These are phyloP conservation scores for Phania funesta DNA, from an alignment of 2,888 invertebrate genomes.

Conservation along the genomic window DNA sequence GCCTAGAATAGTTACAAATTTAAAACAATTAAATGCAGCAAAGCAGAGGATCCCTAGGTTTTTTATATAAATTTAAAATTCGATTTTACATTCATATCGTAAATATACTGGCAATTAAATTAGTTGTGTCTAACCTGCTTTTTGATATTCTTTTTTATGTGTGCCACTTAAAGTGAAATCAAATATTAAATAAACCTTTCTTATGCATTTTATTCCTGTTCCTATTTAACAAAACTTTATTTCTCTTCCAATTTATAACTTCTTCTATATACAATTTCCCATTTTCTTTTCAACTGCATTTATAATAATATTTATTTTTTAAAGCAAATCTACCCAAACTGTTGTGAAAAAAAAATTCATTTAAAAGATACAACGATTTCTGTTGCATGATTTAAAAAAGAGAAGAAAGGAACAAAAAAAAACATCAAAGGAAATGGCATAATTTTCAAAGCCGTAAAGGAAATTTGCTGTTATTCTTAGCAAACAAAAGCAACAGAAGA, in stretches of 20 bases:
- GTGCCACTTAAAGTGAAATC: constrained; percentile 10
- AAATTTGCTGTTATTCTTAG: constrained; percentile 44
- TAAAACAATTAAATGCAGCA: neutral
- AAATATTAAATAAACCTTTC: constrained; percentile 27
- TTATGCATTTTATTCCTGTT: neutral
- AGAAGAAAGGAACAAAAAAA: neutral
- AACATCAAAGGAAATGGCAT: constrained; percentile 33
- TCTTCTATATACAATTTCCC: constrained; percentile 20
- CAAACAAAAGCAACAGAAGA: neutral
- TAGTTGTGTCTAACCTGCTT: neutral
- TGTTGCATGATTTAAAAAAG: neutral
- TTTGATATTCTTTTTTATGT: neutral
- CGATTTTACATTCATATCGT: constrained; percentile 22
- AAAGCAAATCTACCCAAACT: neutral
- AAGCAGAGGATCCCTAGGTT: neutral
- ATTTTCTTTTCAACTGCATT: neutral
- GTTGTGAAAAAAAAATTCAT: neutral
- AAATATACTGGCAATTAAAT: constrained; percentile 41
- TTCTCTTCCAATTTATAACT: neutral
- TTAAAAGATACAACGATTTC: neutral
- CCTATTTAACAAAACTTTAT: constrained; percentile 3
- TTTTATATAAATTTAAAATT: constrained; percentile 20
- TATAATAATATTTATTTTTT: constrained; percentile 3
- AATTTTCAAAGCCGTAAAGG: constrained; percentile 43
- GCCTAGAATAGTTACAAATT: neutral